Percentiles rank a stretch among this genome's conserved stretches.
These are phyloP conservation scores for Bubo blakistoni DNA, from an alignment of 2,113 vertebrate genomes.

Conservation along the genomic window DNA sequence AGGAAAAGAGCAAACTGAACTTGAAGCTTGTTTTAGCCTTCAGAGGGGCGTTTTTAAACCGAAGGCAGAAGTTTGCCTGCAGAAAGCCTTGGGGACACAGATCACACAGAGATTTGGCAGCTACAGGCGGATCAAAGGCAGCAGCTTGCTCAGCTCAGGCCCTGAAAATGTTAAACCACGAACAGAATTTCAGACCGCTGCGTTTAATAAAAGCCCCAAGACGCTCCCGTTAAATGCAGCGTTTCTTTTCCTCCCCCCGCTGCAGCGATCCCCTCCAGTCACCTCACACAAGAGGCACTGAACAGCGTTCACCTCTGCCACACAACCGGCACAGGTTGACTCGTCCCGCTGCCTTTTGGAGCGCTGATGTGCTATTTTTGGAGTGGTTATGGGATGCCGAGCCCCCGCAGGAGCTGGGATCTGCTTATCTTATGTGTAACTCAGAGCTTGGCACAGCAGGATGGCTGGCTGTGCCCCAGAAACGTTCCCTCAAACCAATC, in stretches of 20 bases:
- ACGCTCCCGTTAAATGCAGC: fast-evolving
- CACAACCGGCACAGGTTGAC: fast-evolving
- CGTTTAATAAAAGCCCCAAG: neutral
- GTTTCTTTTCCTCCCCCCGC: too few relatives aligned
- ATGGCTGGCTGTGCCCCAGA: neutral
- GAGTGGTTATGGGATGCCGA: fast-evolving
- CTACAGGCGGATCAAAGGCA: neutral
- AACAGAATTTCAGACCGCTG: neutral
- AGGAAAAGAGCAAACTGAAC: neutral
- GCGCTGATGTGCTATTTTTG: neutral
- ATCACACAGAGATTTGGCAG: neutral
- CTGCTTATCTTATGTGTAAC: neutral
- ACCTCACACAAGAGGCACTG: too few relatives aligned
- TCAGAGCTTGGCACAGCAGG: neutral
- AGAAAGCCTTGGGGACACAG: neutral
- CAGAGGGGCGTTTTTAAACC: neutral
- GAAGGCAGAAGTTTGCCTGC: neutral
- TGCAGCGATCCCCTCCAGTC: fast-evolving
- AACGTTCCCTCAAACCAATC: neutral
- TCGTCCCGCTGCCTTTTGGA: neutral
- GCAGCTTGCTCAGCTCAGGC: neutral
- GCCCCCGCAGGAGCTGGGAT: neutral
- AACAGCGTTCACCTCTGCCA: fast-evolving
- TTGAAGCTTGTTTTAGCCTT: neutral
- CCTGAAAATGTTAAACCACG: neutral